Conservation (phyloP, 2,888 invertebrate genomes). For the Agrochola lychnidis region DNA sequence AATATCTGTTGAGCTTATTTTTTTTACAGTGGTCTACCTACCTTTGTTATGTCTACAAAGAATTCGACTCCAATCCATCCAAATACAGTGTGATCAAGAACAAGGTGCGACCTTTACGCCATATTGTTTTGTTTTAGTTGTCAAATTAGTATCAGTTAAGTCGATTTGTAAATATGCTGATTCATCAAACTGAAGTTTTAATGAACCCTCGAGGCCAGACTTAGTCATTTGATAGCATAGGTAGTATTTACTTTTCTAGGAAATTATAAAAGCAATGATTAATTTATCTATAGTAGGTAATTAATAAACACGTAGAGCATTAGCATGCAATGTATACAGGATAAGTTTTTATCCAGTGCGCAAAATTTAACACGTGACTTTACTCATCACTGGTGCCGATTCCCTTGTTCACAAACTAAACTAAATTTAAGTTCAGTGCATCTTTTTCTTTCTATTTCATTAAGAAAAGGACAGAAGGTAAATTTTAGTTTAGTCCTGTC, state of each 20-base stretch:
- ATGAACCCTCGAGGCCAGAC: not conserved
- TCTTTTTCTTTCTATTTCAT: too few species aligned
- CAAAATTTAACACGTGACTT: too few species aligned
- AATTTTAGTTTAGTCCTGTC: too few species aligned
- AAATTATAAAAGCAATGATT: not conserved
- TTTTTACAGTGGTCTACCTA: not conserved
- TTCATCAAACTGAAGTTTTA: not conserved
- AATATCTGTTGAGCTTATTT: not conserved
- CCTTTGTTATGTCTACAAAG: not conserved
- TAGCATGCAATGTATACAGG: not conserved
- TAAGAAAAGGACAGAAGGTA: too few species aligned
- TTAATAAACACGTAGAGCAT: not conserved
- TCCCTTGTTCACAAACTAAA: too few species aligned
- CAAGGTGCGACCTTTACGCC: not conserved
- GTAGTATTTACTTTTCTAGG: not conserved
- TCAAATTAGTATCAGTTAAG: not conserved
- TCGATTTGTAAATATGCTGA: not conserved
- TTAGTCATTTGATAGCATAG: not conserved
- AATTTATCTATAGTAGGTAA: not conserved
- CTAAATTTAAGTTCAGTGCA: too few species aligned
- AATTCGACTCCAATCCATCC: not conserved
- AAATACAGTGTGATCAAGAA: not conserved
- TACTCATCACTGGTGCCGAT: too few species aligned
- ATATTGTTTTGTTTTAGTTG: not conserved
- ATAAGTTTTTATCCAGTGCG: too few species aligned